Evolutionary conservation across 92 coral and sea anemone species (phyloP).

Genomic region (Heliopora coerulea): DNA sequence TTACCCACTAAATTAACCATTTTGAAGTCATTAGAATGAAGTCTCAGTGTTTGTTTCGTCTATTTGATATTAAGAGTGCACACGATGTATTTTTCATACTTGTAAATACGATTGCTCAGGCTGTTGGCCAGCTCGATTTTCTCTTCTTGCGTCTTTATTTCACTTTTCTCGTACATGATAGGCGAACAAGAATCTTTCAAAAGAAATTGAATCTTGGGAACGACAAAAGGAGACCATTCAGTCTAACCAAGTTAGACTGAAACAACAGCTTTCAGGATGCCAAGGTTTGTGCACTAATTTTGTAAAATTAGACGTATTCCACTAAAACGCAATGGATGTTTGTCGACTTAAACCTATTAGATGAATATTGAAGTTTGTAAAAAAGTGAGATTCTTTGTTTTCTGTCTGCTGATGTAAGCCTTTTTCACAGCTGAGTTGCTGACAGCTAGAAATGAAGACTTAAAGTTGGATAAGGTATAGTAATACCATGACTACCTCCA

Average conservation of each 20-base stretch:
- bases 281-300: slow-evolving; percentile 47
- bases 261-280: slow-evolving; percentile 60
- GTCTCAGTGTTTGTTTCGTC: too few species aligned
- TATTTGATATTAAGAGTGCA: too few species aligned
- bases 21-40: too few species aligned
- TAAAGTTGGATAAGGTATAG: slow-evolving; percentile 76
- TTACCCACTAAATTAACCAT: too few species aligned
- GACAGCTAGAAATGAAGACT: slow-evolving; percentile 76
- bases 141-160: neutral
- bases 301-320: too few species aligned
- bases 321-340: neutral
- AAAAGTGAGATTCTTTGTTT: too few species aligned
- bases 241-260: slow-evolving; percentile 52
- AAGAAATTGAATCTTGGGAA: slow-evolving; percentile 53
- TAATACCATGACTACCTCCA: too few species aligned
- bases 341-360: too few species aligned
- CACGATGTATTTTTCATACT: too few species aligned
- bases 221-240: slow-evolving; percentile 51
- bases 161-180: slow-evolving; percentile 3
- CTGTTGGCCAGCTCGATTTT: neutral
- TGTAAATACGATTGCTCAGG: too few species aligned
- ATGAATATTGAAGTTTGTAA: too few species aligned
- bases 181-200: slow-evolving; percentile 65
- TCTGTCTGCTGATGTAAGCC: neutral
- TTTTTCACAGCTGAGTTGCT: slow-evolving; percentile 53